Base-by-base conservation (phyloP, 2,113 vertebrate genomes). In the Pantherophis guttatus region DNA sequence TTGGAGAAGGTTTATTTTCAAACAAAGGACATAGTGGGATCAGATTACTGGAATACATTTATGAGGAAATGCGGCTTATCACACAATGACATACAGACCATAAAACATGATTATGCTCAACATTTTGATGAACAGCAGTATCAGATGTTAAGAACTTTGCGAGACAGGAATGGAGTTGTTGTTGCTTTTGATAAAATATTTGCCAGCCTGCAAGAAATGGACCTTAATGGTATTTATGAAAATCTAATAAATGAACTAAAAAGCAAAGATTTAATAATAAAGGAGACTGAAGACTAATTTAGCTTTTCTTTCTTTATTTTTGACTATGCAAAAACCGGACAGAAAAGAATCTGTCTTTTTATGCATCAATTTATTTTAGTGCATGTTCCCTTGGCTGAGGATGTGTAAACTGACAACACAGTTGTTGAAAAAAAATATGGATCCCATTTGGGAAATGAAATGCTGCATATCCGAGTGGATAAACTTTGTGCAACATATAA, bases 221-320 rank as follows among this genome's bases (percentile, higher is more conserved):
- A 87, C 0, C 81, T 90, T 53, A 55, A 2, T 8, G 8, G 15
- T 65, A 87, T 90, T 90, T 87, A 93, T 93, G 92, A 93, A n/a
- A 90, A 90, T 52, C 4, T 93, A 90, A 29, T 15, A 53, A 93
- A 93, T 70, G 81, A 93, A 87, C 86, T 93, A 87, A 44, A 12
- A 62, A 29, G 19, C n/a, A 26, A 87, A 17, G 15, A n/a, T 87
- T 87, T 93, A 90, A 54, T 44, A 90, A 90, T 44, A 59, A 8
- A 85, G n/a, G 88, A 62, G 48, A 33, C 15, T 0, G 5, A 65
- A 87, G 89, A 86, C 13, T 90, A 85, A 93, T 86, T 55, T 39
- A 81, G 75, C 6, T 75, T 75, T 75, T 81, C 6, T 75, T 75
- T 33, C 15, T 39, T 81, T 81, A 39, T 39, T 81, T 81, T 81